Conservation (phyloP, 2,888 invertebrate genomes). For the Biston stratarius region DNA sequence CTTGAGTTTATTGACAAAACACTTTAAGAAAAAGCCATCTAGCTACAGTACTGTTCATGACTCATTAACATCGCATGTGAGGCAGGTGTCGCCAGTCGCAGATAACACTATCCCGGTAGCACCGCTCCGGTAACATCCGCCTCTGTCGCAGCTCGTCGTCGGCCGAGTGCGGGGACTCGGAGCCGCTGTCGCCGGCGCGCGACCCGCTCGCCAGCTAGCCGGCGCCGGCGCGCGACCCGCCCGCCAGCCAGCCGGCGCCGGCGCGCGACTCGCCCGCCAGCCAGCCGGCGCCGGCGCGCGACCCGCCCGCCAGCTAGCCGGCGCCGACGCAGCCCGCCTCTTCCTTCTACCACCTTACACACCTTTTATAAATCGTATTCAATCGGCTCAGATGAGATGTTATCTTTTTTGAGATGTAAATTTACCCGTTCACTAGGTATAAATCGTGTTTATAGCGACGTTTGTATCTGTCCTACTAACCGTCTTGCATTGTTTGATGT, state of each 20-base stretch:
- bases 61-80: no score
- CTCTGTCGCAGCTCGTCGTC: slow-evolving; percentile 71
- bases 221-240: slow-evolving; percentile 35
- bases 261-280: slow-evolving; percentile 42
- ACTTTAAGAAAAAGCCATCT: no score
- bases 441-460: slow-evolving; percentile 76
- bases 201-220: slow-evolving; percentile 34
- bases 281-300: slow-evolving; percentile 34
- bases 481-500: slow-evolving; percentile 78
- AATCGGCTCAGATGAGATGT: slow-evolving; percentile 73
- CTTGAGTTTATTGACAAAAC: no score
- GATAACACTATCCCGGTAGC: no score
- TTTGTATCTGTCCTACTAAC: slow-evolving; percentile 79
- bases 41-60: no score
- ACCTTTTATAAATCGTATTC: slow-evolving; percentile 76
- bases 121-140: not conserved
- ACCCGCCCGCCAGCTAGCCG: slow-evolving; percentile 33
- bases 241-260: slow-evolving; percentile 54
- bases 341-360: slow-evolving; percentile 2
- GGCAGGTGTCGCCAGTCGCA: no score
- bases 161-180: slow-evolving; percentile 80
- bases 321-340: slow-evolving; percentile 60
- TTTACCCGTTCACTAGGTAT: slow-evolving; percentile 79
- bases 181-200: slow-evolving; percentile 38
- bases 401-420: slow-evolving; percentile 84